These are phyloP conservation scores for Patiria miniata DNA, from an alignment of 35 echinoderm and acorn worm genomes.

Conservation along the genomic window DNA sequence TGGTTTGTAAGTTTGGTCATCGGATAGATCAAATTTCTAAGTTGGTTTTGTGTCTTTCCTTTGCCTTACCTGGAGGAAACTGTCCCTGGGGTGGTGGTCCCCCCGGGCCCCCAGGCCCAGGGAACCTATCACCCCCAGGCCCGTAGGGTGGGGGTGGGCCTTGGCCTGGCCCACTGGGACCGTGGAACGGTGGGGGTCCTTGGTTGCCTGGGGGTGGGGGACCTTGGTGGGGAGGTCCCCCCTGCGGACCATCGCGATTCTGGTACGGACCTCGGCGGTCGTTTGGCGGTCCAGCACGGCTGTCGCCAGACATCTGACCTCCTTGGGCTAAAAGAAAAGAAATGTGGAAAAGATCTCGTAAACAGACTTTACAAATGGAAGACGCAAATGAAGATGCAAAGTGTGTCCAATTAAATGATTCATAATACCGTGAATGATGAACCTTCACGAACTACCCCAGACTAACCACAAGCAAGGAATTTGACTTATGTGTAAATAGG, in stretches of 20 bases:
- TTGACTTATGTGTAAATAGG: no score
- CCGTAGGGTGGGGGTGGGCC: conserved; percentile 34
- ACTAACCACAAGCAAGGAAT: no score
- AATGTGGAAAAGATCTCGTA: neutral
- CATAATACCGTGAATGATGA: neutral
- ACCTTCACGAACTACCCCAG: no score
- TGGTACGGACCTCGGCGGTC: conserved; percentile 41
- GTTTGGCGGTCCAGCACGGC: conserved; percentile 46
- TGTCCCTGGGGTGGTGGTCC: conserved; percentile 20
- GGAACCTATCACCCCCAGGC: conserved; percentile 13
- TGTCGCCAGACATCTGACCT: conserved; percentile 49
- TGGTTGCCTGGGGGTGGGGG: neutral
- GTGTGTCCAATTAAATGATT: neutral
- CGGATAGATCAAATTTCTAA: no score
- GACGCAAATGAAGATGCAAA: neutral
- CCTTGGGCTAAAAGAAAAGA: conserved; percentile 52
- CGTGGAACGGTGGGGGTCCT: neutral
- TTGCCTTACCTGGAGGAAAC: neutral
- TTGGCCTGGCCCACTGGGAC: neutral
- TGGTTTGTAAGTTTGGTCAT: no score
- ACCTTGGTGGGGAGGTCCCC: conserved; percentile 23
- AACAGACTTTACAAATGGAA: neutral
- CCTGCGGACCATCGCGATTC: conserved; percentile 36
- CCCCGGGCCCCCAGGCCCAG: conserved; percentile 12
- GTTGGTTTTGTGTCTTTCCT: no score